Base-by-base conservation (phyloP, 1,140 invertebrate species). In the Hestina assimilis region DNA sequence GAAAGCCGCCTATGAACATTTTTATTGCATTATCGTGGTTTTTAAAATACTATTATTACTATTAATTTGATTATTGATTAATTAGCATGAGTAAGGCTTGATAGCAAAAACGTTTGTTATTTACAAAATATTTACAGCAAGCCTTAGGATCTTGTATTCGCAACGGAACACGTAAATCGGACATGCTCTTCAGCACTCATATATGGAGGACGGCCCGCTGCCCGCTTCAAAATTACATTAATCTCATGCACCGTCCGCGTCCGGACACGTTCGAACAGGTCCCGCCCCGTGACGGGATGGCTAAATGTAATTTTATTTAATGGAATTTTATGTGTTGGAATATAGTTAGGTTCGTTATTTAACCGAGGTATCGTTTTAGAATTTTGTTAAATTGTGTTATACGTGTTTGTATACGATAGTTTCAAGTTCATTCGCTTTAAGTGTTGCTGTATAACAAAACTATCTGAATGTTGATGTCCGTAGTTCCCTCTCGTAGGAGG, bases 181-280 rank as follows among this genome's bases (percentile, higher is more conserved):
- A 40, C n/a, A 47, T 29, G 33, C 15, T 42, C 38, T 35, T 42
- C 48, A 28, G 12, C 15, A 35, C 31, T 38, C 33, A 33, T 38
- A 19, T 38, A 12, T 21, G 52, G 40, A 24, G 55, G n/a, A n/a
- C n/a, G n/a, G n/a, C n/a, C n/a, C n/a, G n/a, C n/a, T n/a, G 29
- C 33, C 55, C 51, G 52, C 54, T 63, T 59, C 55, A 46, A 63
- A 59, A 59, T 63, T 42, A 55, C 51, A 58, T 63, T 63, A 63
- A 58, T 63, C 33, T 55, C 51, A 38, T 48, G 59, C 57, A 40
- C 42, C 26, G 46, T 35, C 11, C 58, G 24, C 8, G 43, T 43
- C 38, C 58, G 50, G 15, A 31, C 43, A 35, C 28, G 24, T 19
- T 29, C 47, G 17, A 24, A 31, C 43, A 31, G 50, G 50, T 46